Base-by-base conservation (phyloP, 1,140 invertebrate genomes). In the Papilio polytes region DNA sequence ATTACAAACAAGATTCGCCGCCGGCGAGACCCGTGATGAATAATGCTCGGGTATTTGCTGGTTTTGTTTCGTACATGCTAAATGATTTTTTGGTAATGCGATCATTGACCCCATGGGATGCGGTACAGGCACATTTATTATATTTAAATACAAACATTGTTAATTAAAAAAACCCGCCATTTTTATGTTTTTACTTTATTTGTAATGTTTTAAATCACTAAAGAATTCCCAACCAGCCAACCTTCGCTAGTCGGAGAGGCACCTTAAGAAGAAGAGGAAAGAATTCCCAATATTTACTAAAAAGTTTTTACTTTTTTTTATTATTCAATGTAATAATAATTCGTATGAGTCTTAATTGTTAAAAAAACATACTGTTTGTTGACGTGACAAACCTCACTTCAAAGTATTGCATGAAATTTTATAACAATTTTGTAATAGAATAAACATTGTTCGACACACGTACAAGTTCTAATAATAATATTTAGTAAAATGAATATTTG, bases 1-100 rank as follows among this genome's bases (percentile, higher is more conserved):
- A 82, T 82, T 82, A 48, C 53, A 70, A 82, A 83, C 81, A 56
- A 83, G 84, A 82, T 83, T 82, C 76, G 81, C 77, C 82, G 80
- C 80, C 84, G 89, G 89, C 87, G 86, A 83, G 80, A 85, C 82
- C 53, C 41, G 72, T 86, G 80, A 88, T 85, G 83, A 84, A 88
- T 89, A 88, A 88, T 85, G 81, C 83, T 87, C 86, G 87, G 84
- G 85, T 84, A 90, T 87, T 88, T 87, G 87, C 84, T 81, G 80
- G 85, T 88, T 90, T 88, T 85, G 80, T 85, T 83, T 84, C 81
- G 80, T 81, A 80, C 82, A 81, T 81, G 81, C 80, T 85, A 84
- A 85, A 88, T 85, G 84, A 87, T 83, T 83, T 80, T 87, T 83
- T 80, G 74, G 78, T 84, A 87, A 87, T 87, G 85, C 83, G 88